Base-by-base conservation (phyloP, 2,797 vertebrate species). In the Platyrinchus mystaceus region DNA sequence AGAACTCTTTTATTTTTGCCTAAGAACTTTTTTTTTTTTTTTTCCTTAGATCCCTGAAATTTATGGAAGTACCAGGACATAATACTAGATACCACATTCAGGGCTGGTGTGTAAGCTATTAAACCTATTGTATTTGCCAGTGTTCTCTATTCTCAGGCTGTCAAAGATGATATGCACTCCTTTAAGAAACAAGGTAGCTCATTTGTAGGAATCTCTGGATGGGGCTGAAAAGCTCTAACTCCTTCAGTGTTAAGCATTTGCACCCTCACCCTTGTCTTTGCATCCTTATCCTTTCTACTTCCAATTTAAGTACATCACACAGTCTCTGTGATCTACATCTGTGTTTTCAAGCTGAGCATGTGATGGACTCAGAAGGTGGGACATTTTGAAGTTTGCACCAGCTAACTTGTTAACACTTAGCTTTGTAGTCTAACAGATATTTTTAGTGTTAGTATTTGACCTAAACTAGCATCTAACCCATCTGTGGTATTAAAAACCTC, bases 231-330 rank as follows among this genome's bases (percentile, higher is more conserved):
- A 46, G 12, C 21, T 56, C 2, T 0, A 15, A 44, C 7, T 60
- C 20, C 10, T 41, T 70, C 24, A 43, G 5, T 37, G 22, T 81
- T 67, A 68, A 37, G 34, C 28, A 56, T 68, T 58, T 93, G 14
- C 10, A 32, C 0, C 2, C 16, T 75, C 41, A 49, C 20, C 18
- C 11, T 2, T 32, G 13, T 37, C 28, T 64, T 52, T 49, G 8
- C 44, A 27, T 43, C 17, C 30, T 64, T 75, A 17, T 44, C 10
- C 20, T 59, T 41, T 56, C 36, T n/a, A 4, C 17, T 81, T 84
- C 17, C 26, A 32, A 0, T 41, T 1, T n/a, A n/a, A 59, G 27
- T 53, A 12, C 3, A 1, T 24, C 21, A 30, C 13, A 20, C 14
- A 46, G 46, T 37, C 27, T 32, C 17, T 58, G 32, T 12, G 14